Percentiles rank a stretch among this genome's conserved stretches.
phyloP scores from a whole-genome alignment of 2,888 invertebrate genomes.

The Xylocampa areola region DNA sequence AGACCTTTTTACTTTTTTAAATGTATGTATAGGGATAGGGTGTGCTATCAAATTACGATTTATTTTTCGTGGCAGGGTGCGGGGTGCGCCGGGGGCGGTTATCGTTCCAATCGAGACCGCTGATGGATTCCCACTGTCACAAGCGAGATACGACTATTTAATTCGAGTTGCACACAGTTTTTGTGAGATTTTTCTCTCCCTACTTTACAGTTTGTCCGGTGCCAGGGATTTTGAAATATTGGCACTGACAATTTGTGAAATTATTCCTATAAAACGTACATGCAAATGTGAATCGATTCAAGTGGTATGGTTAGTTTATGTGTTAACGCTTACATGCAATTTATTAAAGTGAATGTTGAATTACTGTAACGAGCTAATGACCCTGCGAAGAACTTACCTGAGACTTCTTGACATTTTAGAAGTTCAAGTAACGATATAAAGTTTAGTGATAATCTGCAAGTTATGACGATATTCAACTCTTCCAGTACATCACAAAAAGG shows the following conservation, averaged over 20 bases:
- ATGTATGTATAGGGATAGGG: conserved; percentile 16
- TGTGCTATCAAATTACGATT: conserved; percentile 79
- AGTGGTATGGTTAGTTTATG: neutral
- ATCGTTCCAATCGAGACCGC: conserved; percentile 77
- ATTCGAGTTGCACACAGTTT: conserved; percentile 82
- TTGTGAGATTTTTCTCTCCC: conserved; percentile 72
- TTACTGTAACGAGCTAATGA: conserved; percentile 16
- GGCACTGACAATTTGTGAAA: conserved; percentile 56
- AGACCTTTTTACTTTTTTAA: neutral
- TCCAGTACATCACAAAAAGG: conserved; percentile 60
- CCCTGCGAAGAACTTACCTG: conserved; percentile 9
- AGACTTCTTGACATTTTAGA: conserved; percentile 29
- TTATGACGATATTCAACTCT: conserved; percentile 34
- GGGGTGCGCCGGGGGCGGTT: conserved; percentile 61
- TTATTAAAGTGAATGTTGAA: conserved; percentile 28
- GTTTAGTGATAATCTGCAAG: conserved; percentile 26
- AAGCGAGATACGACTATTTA: conserved; percentile 83
- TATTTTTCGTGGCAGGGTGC: conserved; percentile 64
- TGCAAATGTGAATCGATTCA: conserved; percentile 1
- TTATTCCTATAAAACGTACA: conserved; percentile 42
- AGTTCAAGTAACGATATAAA: conserved; percentile 22
- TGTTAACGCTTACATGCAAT: conserved; percentile 16
- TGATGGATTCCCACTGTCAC: conserved; percentile 85
- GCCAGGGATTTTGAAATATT: conserved; percentile 65
- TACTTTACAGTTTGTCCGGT: conserved; percentile 64